phyloP scores from a whole-genome alignment of 2,888 invertebrate species.

The Drosophila atroscutellata region DNA sequence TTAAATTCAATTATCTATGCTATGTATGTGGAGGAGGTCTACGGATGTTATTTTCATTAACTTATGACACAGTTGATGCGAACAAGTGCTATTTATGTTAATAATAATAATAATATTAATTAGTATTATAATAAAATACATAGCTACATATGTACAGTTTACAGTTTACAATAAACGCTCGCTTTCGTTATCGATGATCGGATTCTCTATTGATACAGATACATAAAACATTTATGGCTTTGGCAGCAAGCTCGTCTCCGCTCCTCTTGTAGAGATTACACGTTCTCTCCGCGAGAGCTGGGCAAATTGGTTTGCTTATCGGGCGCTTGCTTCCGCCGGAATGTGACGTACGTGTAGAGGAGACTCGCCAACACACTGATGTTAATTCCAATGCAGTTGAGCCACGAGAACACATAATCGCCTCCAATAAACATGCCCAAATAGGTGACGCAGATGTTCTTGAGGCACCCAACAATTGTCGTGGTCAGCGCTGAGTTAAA shows the following conservation, averaged over 20 bases:
- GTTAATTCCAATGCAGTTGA: conserved; percentile 98
- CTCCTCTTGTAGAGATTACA: conserved; percentile 55
- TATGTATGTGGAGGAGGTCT: conserved; percentile 36
- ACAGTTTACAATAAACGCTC: conserved; percentile 22
- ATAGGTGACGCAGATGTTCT: conserved; percentile 99
- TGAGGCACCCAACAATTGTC: conserved; percentile 98
- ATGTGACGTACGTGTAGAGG: conserved; percentile 94
- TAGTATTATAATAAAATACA: conserved; percentile 48
- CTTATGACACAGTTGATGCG: conserved; percentile 55
- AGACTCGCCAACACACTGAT: conserved; percentile 95
- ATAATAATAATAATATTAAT: conserved; percentile 30
- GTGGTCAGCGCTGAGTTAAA: conserved; percentile 99
- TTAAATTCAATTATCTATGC: conserved; percentile 46
- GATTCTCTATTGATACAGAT: conserved; percentile 27
- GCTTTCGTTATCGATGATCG: conserved; percentile 18
- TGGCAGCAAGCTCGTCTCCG: conserved; percentile 51
- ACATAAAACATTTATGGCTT: conserved; percentile 62
- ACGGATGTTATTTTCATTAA: conserved; percentile 28
- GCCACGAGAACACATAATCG: conserved; percentile 97
- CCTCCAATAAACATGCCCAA: conserved; percentile 99
- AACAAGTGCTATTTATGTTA: conserved; percentile 44
- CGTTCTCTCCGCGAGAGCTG: conserved; percentile 73
- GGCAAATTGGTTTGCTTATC: conserved; percentile 83
- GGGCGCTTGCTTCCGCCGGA: conserved; percentile 85
- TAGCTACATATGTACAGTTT: conserved; percentile 60